Percentiles rank a stretch among this genome's conserved stretches.
phyloP scores from a whole-genome alignment of 1,140 invertebrate genomes.

The Eumaeus atala region DNA sequence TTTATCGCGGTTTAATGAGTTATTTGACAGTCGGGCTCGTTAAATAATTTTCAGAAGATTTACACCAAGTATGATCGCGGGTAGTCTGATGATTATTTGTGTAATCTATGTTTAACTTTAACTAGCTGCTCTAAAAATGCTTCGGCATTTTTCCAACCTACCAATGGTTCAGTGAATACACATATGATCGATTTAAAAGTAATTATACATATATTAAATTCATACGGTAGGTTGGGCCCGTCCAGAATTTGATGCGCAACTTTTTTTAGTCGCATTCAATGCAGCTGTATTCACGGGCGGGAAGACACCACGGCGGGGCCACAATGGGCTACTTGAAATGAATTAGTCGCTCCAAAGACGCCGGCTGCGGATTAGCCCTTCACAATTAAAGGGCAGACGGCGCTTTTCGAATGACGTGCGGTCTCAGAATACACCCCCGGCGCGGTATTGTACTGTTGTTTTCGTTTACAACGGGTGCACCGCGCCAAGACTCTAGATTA shows the following conservation, averaged over 20 bases:
- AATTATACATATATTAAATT: conserved; percentile 12
- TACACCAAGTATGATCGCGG: too few species aligned
- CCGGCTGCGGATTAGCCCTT: conserved; percentile 50
- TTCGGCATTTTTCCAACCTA: too few species aligned
- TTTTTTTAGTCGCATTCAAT: conserved; percentile 29
- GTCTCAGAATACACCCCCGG: conserved; percentile 38
- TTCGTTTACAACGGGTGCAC: conserved; percentile 12
- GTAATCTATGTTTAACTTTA: too few species aligned
- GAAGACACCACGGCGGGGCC: conserved; percentile 29
- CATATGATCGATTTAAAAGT: conserved; percentile 3
- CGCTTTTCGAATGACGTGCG: conserved; percentile 39
- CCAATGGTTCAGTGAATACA: not conserved
- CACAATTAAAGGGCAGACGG: conserved; percentile 57
- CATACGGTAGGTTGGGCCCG: not conserved
- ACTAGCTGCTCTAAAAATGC: too few species aligned
- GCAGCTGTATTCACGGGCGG: conserved; percentile 39
- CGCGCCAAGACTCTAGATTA: not conserved
- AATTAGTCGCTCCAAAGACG: conserved; percentile 55
- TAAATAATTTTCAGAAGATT: too few species aligned
- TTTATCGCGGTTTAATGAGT: too few species aligned
- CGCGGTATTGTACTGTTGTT: conserved; percentile 31
- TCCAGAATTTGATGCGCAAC: conserved; percentile 21
- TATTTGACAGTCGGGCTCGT: too few species aligned
- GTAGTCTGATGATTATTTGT: too few species aligned
- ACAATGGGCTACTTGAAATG: conserved; percentile 58